Conservation (phyloP, 2,113 vertebrate species). For the Felis chaus region DNA sequence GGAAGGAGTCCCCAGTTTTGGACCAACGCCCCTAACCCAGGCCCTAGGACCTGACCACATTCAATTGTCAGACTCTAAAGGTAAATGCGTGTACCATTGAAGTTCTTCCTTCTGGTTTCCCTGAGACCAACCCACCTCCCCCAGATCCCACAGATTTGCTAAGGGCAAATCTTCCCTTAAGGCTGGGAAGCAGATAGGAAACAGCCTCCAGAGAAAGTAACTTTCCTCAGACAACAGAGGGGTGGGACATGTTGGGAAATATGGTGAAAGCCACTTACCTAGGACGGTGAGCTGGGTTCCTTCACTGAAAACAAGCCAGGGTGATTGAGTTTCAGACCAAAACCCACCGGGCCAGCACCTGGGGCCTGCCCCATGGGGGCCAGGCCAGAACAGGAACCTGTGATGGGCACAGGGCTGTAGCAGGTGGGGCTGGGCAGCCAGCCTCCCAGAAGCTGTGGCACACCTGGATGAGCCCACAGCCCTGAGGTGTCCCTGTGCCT, state of each 20-base stretch:
- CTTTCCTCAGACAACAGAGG: not conserved
- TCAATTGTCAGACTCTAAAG: not conserved
- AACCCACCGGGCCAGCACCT: not conserved
- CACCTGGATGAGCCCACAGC: not conserved
- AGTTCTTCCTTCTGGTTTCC: not conserved
- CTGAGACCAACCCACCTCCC: not conserved
- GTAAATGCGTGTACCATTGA: not conserved
- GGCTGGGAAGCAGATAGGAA: not conserved
- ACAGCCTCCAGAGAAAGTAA: not conserved
- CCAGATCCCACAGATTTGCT: not conserved
- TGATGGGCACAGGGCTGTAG: not conserved
- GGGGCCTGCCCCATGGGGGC: not conserved
- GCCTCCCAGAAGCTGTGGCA: not conserved
- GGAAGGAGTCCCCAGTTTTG: not conserved
- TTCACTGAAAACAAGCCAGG: not conserved
- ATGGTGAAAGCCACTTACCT: conserved; percentile 40
- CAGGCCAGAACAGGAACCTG: not conserved
- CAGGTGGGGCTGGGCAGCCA: not conserved
- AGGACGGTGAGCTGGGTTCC: conserved; percentile 58
- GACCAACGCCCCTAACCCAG: not conserved
- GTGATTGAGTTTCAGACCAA: not conserved
- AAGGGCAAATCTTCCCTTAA: not conserved
- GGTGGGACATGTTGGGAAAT: not conserved
- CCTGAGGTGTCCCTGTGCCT: no score
- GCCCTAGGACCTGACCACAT: rapidly evolving